Base-by-base conservation (phyloP, 2,888 invertebrate genomes). In the Athalia rosae region DNA sequence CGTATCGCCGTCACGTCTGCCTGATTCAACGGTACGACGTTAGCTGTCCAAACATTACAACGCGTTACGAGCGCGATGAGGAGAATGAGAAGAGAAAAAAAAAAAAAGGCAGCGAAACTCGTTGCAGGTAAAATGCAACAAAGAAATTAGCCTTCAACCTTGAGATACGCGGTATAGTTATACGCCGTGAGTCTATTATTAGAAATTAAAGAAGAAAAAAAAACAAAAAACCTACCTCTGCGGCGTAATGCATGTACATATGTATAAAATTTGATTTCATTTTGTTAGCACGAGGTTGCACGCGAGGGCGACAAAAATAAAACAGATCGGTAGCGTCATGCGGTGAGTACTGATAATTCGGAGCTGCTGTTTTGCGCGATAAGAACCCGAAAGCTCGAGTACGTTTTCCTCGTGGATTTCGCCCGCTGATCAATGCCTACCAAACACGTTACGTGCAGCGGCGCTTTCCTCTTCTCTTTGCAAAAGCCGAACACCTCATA, bases 1-100 rank as follows among this genome's bases (percentile, higher is more conserved):
- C 83, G 79, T 84, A 83, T 83, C 80, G 79, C 82, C 82, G 85
- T 85, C 85, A 83, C 83, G 84, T 85, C 80, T 80, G 81, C 79
- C 81, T 80, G 84, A 83, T 80, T 78, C 80, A 79, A 83, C 82
- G 28, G 28, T 2, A 81, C 78, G 83, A 84, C 85, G 79, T 83
- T 84, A 80, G 84, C 84, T 85, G 84, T 85, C 85, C 81, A 83
- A 82, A 85, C 83, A 84, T 79, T 79, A 80, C 63, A 66, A 64
- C 48, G 50, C 5, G 15, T 58, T 58, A 47, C 66, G 8, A 48
- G 66, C 13, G 66, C 47, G 47, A 66, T 8, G 13, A 9, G 43
- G 45, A 62, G 43, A 62, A 62, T 45, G 11, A 64, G 2, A 64
- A 63, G 0, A 8, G 58, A n/a, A 58, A 41, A 61, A 61, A 63